phyloP scores from a whole-genome alignment of 2,113 vertebrate species.

The Cyphomyrus plagiostoma region DNA sequence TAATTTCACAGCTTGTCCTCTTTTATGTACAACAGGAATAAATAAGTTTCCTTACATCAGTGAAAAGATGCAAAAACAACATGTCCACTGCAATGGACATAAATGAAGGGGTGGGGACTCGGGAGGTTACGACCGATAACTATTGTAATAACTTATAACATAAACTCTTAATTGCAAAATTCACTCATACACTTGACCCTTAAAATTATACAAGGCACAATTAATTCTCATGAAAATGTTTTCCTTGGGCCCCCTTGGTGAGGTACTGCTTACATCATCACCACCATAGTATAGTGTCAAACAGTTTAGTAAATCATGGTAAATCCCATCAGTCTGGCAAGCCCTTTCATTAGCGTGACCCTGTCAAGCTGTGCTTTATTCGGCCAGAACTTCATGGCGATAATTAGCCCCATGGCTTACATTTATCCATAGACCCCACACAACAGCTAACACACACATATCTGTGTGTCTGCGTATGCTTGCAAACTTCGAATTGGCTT shows the following conservation, averaged over 20 bases:
- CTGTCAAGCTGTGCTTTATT: background rate
- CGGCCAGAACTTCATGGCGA: background rate
- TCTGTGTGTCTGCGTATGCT: background rate
- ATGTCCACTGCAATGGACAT: too few species aligned
- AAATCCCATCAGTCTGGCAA: background rate
- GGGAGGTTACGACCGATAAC: background rate
- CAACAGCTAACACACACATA: background rate
- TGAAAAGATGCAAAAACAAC: too few species aligned
- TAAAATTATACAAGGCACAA: background rate
- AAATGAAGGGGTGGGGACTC: too few species aligned
- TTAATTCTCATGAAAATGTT: background rate
- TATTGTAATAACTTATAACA: background rate
- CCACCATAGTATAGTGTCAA: background rate
- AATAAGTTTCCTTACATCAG: too few species aligned
- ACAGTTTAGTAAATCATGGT: background rate
- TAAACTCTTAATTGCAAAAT: background rate
- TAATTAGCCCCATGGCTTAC: background rate
- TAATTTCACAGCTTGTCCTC: too few species aligned
- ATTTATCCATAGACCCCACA: background rate
- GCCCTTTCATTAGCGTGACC: background rate
- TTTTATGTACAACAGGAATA: too few species aligned
- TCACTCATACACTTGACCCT: background rate
- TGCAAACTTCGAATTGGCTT: background rate
- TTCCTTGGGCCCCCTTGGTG: background rate
- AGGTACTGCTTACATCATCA: background rate